Evolutionary conservation across 1,140 invertebrate species (phyloP).

Genomic region (Drosophila chauvacae): DNA sequence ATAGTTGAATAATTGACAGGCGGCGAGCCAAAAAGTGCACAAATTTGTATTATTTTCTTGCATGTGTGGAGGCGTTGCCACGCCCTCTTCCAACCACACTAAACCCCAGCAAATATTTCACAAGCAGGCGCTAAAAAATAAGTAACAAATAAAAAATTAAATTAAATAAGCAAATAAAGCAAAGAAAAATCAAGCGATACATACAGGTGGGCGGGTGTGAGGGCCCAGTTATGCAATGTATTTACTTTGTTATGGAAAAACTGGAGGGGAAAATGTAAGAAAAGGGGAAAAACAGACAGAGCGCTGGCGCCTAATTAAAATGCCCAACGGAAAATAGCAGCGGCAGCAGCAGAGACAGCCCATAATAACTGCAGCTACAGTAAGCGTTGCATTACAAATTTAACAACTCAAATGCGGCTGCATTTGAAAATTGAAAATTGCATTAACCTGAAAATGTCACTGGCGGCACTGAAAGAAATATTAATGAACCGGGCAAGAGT

Average conservation of each 20-base stretch:
- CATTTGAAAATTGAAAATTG: conserved; percentile 61
- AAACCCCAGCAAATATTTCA: conserved; percentile 43
- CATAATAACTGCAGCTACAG: conserved; percentile 16
- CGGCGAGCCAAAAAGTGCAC: conserved; percentile 44
- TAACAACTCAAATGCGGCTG: conserved; percentile 51
- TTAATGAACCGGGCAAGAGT: background rate
- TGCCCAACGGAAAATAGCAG: conserved; percentile 23
- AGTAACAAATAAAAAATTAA: background rate
- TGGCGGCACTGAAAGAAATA: conserved; percentile 48
- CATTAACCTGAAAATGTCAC: conserved; percentile 73
- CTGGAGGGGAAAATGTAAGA: background rate
- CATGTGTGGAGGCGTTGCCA: conserved; percentile 41
- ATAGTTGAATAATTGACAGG: conserved; percentile 73
- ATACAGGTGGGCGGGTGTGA: conserved; percentile 33
- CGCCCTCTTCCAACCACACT: conserved; percentile 7
- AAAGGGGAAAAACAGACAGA: background rate
- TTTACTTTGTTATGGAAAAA: conserved; percentile 22
- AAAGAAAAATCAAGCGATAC: background rate
- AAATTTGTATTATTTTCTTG: conserved; percentile 40
- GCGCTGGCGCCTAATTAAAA: conserved; percentile 58
- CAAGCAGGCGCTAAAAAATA: conserved; percentile 22
- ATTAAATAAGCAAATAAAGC: conserved; percentile 4
- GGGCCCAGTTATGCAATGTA: conserved; percentile 35
- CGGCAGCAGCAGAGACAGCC: conserved; percentile 6
- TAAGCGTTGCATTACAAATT: conserved; percentile 56